Evolutionary conservation across 2,797 vertebrate genomes (phyloP).

Genomic region (Peromyscus aztecus): DNA sequence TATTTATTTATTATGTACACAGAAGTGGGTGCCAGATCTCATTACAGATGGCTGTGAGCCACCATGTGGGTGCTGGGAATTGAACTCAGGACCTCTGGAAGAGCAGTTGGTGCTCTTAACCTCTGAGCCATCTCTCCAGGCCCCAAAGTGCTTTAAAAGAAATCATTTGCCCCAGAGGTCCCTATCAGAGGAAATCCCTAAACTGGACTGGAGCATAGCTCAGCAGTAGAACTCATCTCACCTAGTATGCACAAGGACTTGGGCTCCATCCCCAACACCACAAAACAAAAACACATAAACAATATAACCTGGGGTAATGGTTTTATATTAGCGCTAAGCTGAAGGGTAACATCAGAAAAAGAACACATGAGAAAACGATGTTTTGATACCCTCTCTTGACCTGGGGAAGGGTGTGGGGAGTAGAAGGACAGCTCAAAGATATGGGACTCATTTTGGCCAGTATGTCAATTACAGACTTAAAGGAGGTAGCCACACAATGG

Average conservation of each 20-base stretch:
- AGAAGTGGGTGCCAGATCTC: no score
- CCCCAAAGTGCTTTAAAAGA: constrained; percentile 44
- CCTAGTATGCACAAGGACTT: not conserved
- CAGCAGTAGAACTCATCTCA: not conserved
- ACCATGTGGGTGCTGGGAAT: no score
- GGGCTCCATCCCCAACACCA: not conserved
- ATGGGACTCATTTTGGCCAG: not conserved
- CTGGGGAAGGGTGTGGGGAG: not conserved
- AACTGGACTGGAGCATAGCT: not conserved
- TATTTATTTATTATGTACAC: no score
- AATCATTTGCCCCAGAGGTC: not conserved
- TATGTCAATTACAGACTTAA: not conserved
- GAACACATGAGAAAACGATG: constrained; percentile 23
- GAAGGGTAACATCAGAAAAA: constrained; percentile 36
- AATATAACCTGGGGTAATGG: not conserved
- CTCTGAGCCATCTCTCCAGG: no score
- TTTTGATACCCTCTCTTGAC: not conserved
- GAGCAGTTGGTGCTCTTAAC: no score
- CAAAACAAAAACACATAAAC: not conserved
- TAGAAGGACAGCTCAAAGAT: not conserved
- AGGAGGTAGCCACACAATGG: not conserved
- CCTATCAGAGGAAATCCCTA: constrained; percentile 27
- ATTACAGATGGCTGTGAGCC: no score
- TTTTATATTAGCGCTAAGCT: constrained; percentile 20
- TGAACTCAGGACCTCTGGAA: no score